These are phyloP conservation scores for Urocyon cinereoargenteus DNA, from an alignment of 2,797 vertebrate genomes.

Conservation along the genomic window DNA sequence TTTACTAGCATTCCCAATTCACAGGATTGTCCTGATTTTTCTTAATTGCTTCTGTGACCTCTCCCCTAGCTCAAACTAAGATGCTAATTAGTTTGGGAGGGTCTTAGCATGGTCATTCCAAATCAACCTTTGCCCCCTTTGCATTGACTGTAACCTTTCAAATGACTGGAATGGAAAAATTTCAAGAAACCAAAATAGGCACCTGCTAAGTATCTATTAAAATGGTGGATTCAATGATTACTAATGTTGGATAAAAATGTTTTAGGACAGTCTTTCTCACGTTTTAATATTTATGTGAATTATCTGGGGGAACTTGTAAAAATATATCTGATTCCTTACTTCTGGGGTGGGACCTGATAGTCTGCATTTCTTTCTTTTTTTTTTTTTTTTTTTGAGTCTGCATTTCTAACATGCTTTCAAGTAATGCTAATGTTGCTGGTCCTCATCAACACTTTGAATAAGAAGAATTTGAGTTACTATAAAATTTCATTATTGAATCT, in stretches of 20 bases:
- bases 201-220: neutral
- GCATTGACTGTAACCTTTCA: neutral
- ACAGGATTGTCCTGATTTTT: neutral
- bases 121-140: neutral
- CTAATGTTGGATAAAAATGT: neutral
- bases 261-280: neutral
- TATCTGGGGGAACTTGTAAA: neutral
- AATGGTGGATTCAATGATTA: neutral
- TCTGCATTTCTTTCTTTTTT: neutral
- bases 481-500: neutral
- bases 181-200: neutral
- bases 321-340: neutral
- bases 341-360: neutral
- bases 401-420: neutral
- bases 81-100: neutral
- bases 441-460: neutral
- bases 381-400: neutral
- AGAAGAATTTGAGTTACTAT: neutral
- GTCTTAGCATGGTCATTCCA: neutral
- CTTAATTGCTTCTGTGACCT: neutral
- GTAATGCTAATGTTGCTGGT: neutral
- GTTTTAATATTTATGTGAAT: neutral
- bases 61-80: neutral
- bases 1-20: neutral
- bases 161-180: constrained; percentile 25